These are phyloP conservation scores for Motacilla tschutschensis DNA, from an alignment of 2,113 vertebrate genomes.

Conservation along the genomic window DNA sequence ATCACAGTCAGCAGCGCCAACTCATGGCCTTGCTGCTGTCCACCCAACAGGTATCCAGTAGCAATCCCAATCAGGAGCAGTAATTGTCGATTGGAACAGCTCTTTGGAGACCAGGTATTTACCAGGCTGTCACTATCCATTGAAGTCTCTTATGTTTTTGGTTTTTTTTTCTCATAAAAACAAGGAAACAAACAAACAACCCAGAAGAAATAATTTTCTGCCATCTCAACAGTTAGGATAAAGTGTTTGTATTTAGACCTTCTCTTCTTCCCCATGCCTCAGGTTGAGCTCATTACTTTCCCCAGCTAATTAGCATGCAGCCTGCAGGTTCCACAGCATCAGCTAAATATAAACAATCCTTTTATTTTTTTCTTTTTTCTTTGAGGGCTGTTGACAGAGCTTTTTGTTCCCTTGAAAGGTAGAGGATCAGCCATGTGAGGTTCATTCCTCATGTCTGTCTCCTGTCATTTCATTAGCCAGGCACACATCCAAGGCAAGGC, in stretches of 20 bases:
- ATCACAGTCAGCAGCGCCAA: not conserved
- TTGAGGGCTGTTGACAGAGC: constrained; percentile 41
- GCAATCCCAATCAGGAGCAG: not conserved
- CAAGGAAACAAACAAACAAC: constrained; percentile 23
- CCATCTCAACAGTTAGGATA: constrained; percentile 9
- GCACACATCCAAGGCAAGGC: not conserved
- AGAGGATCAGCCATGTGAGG: constrained; percentile 45
- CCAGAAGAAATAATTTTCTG: constrained; percentile 10
- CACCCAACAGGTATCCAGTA: rapidly evolving
- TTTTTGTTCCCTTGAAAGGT: constrained; percentile 61
- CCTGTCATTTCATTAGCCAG: constrained; percentile 5
- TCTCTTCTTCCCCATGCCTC: not conserved
- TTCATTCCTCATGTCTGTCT: constrained; percentile 39
- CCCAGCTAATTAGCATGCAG: constrained; percentile 48
- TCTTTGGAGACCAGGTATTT: not conserved
- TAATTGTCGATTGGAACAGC: not conserved
- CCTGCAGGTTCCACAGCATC: constrained; percentile 10
- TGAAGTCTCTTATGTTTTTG: not conserved
- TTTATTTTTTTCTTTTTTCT: constrained; percentile 53
- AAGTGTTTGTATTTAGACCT: not conserved
- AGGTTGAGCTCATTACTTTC: constrained; percentile 11
- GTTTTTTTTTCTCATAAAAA: not conserved
- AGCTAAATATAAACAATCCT: constrained; percentile 61
- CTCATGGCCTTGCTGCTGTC: not conserved
- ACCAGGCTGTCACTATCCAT: not conserved